Evolutionary conservation across 2,888 invertebrate genomes (phyloP).

Genomic region (Trichogramma evanescens): DNA sequence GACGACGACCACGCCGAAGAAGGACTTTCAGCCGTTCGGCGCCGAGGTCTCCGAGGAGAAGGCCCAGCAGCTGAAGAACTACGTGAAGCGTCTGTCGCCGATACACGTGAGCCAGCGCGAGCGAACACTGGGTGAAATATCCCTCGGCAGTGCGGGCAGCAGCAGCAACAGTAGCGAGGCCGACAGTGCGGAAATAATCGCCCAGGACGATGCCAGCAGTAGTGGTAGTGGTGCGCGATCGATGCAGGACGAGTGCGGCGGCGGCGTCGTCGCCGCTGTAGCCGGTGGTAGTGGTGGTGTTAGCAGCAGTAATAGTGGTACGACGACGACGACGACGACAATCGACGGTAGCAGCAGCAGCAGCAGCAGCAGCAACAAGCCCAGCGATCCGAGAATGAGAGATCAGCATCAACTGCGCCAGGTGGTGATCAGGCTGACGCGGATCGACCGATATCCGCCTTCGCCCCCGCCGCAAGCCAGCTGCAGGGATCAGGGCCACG

Average conservation of each 20-base stretch:
- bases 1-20: slow-evolving; percentile 29
- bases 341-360: no score
- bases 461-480: neutral
- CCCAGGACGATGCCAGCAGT: neutral
- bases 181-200: neutral
- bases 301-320: neutral
- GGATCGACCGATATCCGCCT: slow-evolving; percentile 24
- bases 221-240: neutral
- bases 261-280: neutral
- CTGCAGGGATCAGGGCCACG: neutral
- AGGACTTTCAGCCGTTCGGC: slow-evolving; percentile 40
- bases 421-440: slow-evolving; percentile 32
- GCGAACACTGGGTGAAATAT: slow-evolving; percentile 42
- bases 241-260: no score
- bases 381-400: neutral
- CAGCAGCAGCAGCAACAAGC: neutral
- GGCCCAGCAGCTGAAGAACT: slow-evolving; percentile 38
- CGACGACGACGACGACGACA: no score
- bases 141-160: slow-evolving; percentile 9
- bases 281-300: neutral
- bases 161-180: slow-evolving; percentile 1
- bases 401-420: slow-evolving; percentile 2
- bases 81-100: slow-evolving; percentile 41
- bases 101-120: slow-evolving; percentile 41
- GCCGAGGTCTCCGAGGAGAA: slow-evolving; percentile 41